phyloP scores from a whole-genome alignment of 2,113 vertebrate species.

The Colaptes auratus region DNA sequence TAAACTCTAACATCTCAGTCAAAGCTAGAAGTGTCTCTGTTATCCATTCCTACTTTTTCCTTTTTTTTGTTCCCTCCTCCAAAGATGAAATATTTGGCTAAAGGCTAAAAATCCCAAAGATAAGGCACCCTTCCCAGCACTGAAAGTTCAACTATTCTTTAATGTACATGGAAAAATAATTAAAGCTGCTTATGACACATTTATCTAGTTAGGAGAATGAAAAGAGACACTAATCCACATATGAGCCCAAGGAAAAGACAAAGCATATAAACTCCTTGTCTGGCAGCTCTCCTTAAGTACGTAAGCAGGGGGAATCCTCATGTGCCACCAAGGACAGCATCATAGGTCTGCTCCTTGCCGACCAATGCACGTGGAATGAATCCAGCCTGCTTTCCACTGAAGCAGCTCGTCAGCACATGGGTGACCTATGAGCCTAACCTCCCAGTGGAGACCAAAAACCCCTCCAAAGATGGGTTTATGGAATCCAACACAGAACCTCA shows the following conservation, averaged over 20 bases:
- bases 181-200: neutral
- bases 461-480: rapidly evolving
- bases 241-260: neutral
- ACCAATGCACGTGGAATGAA: rapidly evolving
- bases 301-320: neutral
- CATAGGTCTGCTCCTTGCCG: neutral
- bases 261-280: neutral
- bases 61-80: neutral
- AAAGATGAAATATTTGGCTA: too few relatives aligned
- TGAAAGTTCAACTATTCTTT: neutral
- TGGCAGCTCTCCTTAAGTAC: neutral
- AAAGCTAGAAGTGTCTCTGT: neutral
- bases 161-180: conserved; percentile 19
- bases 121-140: neutral
- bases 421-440: neutral
- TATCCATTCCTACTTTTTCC: neutral
- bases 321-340: rapidly evolving
- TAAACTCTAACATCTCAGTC: neutral
- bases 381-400: neutral
- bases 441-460: neutral
- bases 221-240: neutral
- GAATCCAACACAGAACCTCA: neutral
- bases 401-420: neutral
- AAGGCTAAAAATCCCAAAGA: neutral
- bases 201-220: neutral